phyloP scores from a whole-genome alignment of 2,797 vertebrate species.

The Thalassophryne amazonica region DNA sequence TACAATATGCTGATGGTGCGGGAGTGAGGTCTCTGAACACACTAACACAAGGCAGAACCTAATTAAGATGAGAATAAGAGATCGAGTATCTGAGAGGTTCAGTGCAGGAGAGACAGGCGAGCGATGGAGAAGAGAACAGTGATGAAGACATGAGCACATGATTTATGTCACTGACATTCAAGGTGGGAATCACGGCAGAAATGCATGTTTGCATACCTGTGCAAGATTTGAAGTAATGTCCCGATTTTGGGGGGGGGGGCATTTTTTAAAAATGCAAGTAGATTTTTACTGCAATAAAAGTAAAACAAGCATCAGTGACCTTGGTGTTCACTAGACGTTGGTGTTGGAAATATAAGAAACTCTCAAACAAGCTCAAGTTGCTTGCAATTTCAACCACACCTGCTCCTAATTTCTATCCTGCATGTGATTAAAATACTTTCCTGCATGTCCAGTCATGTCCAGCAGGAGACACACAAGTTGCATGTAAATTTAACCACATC shows the following conservation, averaged over 20 bases:
- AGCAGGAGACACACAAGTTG: no score
- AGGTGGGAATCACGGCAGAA: conserved; percentile 39
- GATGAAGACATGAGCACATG: conserved; percentile 3
- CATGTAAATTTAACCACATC: no score
- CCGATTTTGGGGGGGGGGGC: conserved; percentile 6
- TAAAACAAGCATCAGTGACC: no score
- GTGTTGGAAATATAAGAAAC: no score
- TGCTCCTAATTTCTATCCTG: no score
- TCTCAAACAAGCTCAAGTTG: no score
- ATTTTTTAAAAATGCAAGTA: not conserved
- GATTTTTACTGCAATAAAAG: no score
- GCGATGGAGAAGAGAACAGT: conserved; percentile 3
- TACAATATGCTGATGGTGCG: conserved; percentile 11
- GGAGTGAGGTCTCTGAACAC: conserved; percentile 42
- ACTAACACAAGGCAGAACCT: no score
- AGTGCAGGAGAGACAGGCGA: conserved; percentile 10
- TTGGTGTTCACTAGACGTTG: no score
- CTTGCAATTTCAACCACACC: no score
- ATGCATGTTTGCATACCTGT: conserved; percentile 57
- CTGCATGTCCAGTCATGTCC: no score
- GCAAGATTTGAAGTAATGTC: conserved; percentile 37
- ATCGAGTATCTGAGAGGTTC: conserved; percentile 35
- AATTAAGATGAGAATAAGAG: conserved; percentile 22
- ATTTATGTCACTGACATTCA: conserved; percentile 26
- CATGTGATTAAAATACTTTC: no score